Evolutionary conservation across 2,113 vertebrate genomes (phyloP).

Genomic region (Brachirus orientalis): DNA sequence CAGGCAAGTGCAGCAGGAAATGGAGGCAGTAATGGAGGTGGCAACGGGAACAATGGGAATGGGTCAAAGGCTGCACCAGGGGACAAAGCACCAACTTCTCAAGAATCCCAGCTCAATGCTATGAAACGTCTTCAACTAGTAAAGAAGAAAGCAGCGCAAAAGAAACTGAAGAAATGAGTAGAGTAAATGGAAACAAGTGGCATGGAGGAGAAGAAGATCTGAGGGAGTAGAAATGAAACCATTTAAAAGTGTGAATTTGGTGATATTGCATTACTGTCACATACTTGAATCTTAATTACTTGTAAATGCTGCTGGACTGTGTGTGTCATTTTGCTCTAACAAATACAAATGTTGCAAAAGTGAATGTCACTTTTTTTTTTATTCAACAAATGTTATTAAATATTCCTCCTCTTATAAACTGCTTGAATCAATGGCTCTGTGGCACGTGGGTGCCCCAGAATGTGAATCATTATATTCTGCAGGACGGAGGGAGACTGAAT

Average conservation of each 20-base stretch:
- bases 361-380: constrained; percentile 57
- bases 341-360: constrained; percentile 30
- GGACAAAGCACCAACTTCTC: constrained; percentile 91
- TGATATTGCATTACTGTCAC: constrained; percentile 37
- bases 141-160: constrained; percentile 98
- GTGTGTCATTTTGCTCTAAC: constrained; percentile 60
- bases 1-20: constrained; percentile 73
- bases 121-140: constrained; percentile 97
- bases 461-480: background rate
- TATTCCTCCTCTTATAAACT: constrained; percentile 27
- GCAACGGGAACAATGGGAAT: constrained; percentile 76
- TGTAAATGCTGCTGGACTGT: constrained; percentile 63
- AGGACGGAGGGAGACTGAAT: background rate
- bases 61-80: constrained; percentile 79
- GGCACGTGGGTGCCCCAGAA: background rate
- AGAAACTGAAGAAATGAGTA: constrained; percentile 93
- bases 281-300: constrained; percentile 74
- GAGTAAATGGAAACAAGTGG: background rate
- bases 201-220: background rate
- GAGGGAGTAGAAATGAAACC: constrained; percentile 24
- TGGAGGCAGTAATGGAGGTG: constrained; percentile 70
- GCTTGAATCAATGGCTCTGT: background rate
- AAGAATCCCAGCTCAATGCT: constrained; percentile 96
- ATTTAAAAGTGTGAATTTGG: constrained; percentile 6
- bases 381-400: constrained; percentile 56